Evolutionary conservation across 2,113 vertebrate species (phyloP).

Genomic region (Gavia stellata): DNA sequence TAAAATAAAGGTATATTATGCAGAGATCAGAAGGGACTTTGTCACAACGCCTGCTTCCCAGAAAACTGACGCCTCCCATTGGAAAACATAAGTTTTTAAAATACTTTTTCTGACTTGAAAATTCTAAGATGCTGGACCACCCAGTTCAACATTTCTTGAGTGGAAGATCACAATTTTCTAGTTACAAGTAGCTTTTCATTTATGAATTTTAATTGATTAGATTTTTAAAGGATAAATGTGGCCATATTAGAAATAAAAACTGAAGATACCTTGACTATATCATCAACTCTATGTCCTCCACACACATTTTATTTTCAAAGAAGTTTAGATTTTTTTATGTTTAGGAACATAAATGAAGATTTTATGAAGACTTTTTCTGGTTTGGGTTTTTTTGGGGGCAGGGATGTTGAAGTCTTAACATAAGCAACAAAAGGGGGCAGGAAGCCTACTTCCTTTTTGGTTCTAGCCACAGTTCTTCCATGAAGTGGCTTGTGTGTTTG

Average conservation of each 20-base stretch:
- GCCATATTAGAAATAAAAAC: not conserved
- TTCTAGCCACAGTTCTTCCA: not conserved
- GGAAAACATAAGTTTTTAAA: not conserved
- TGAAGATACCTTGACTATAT: not conserved
- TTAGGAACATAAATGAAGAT: no score
- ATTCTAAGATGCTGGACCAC: not conserved
- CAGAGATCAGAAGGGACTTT: not conserved
- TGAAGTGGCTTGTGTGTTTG: not conserved
- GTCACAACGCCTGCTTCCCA: fast-evolving
- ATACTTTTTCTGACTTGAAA: not conserved
- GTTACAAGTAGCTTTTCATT: not conserved
- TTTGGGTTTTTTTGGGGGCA: not conserved
- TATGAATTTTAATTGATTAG: not conserved
- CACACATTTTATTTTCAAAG: not conserved
- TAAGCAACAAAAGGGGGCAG: not conserved
- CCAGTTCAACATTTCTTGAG: not conserved
- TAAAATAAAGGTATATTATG: not conserved
- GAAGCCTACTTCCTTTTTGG: not conserved
- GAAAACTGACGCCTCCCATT: not conserved
- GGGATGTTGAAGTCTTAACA: not conserved
- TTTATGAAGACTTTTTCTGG: not conserved
- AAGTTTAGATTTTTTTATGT: not conserved
- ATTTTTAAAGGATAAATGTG: not conserved
- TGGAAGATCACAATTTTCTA: not conserved
- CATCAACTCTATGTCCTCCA: not conserved